Evolutionary conservation across 2,888 invertebrate genomes (phyloP).

Genomic region (Dasysyrphus tricinctus): DNA sequence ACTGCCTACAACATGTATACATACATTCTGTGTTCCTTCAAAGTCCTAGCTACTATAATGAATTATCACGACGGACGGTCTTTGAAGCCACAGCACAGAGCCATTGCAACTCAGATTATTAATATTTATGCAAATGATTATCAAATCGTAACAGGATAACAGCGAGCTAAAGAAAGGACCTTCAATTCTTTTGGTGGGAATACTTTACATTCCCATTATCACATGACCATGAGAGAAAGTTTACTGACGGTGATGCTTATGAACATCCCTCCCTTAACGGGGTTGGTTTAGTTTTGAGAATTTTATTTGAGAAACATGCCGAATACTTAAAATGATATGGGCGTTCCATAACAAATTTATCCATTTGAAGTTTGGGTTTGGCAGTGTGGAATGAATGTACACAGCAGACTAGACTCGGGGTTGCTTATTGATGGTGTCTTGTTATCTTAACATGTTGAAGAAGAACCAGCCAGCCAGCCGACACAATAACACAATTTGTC

Average conservation of each 20-base stretch:
- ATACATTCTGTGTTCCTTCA: not conserved
- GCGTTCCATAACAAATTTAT: slow-evolving; percentile 25
- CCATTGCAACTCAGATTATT: slow-evolving; percentile 47
- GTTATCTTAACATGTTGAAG: slow-evolving; percentile 22
- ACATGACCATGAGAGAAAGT: slow-evolving; percentile 4
- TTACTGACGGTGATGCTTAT: not conserved
- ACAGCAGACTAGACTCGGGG: not conserved
- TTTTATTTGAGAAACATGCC: not conserved
- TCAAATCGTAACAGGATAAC: slow-evolving; percentile 80
- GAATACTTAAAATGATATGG: slow-evolving; percentile 23
- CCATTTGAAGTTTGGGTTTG: not conserved
- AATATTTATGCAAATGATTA: slow-evolving; percentile 82
- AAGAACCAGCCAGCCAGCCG: not conserved
- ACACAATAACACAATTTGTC: not conserved
- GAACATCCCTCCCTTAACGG: slow-evolving; percentile 11
- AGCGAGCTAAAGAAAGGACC: slow-evolving; percentile 69
- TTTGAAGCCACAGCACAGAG: not conserved
- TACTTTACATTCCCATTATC: too few relatives aligned
- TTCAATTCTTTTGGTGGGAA: slow-evolving; percentile 17
- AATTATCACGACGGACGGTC: not conserved
- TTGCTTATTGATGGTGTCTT: slow-evolving; percentile 41
- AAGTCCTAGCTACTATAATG: not conserved
- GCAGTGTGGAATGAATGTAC: not conserved
- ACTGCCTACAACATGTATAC: not conserved
- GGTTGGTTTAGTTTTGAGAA: slow-evolving; percentile 37